These are phyloP conservation scores for Alentia gelatinosa DNA, from an alignment of 2,888 invertebrate genomes.

Conservation along the genomic window DNA sequence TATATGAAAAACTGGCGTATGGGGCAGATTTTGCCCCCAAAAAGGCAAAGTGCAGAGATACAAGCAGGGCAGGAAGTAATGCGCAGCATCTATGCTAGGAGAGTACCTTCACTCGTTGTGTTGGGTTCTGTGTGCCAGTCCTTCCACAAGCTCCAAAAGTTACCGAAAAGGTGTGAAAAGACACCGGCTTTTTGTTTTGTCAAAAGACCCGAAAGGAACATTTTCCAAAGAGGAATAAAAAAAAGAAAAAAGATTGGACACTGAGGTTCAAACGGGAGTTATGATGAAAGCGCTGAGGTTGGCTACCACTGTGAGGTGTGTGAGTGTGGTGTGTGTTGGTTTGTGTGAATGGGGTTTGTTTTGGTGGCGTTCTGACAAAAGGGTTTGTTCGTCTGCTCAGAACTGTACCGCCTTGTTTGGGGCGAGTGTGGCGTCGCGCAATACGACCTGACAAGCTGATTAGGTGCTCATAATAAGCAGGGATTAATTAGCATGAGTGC, in stretches of 20 bases:
- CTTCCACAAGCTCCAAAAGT: neutral
- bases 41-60: no score
- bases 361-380: conserved; percentile 16
- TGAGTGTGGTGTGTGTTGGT: neutral
- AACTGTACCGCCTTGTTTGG: neutral
- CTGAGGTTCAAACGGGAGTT: neutral
- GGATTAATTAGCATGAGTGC: conserved; percentile 34
- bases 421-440: neutral
- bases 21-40: no score
- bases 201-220: conserved; percentile 1
- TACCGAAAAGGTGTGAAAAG: conserved; percentile 19
- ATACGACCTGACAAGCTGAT: conserved; percentile 20
- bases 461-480: conserved; percentile 7
- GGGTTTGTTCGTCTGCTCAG: neutral
- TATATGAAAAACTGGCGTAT: no score
- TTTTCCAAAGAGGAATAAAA: no score
- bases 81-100: no score
- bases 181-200: neutral
- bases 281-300: neutral
- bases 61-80: no score
- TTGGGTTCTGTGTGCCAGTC: no score
- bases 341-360: conserved; percentile 22
- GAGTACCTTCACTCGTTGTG: no score
- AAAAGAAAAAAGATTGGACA: no score
- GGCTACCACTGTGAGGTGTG: neutral